Percentiles rank a stretch among this genome's conserved stretches.
phyloP scores from a whole-genome alignment of 2,888 invertebrate genomes.

The Drosophila affinis region DNA sequence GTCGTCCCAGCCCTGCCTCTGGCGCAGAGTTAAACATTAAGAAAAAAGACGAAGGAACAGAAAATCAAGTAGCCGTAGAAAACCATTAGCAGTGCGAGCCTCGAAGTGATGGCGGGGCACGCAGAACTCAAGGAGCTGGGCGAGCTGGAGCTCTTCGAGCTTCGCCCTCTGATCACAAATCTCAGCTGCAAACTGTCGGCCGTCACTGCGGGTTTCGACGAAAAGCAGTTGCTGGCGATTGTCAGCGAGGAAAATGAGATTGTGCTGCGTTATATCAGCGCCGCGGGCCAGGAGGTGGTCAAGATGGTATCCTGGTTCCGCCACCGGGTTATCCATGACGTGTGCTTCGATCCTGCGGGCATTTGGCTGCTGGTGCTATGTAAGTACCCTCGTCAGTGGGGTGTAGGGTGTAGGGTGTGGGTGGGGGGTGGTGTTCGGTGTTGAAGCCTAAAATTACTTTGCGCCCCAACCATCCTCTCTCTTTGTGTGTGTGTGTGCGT shows the following conservation, averaged over 20 bases:
- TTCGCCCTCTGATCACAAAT: slow-evolving; percentile 82
- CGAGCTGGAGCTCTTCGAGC: slow-evolving; percentile 73
- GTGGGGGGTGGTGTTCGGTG: slow-evolving; percentile 19
- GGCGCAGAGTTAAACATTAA: neutral
- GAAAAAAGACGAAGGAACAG: neutral
- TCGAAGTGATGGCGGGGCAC: slow-evolving; percentile 60
- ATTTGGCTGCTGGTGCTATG: slow-evolving; percentile 84
- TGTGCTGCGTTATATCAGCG: slow-evolving; percentile 81
- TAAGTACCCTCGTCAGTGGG: slow-evolving; percentile 67
- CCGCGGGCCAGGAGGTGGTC: slow-evolving; percentile 79
- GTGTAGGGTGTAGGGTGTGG: slow-evolving; percentile 8
- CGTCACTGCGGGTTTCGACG: slow-evolving; percentile 80
- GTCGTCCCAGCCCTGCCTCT: neutral
- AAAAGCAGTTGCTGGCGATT: slow-evolving; percentile 82
- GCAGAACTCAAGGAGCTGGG: slow-evolving; percentile 75
- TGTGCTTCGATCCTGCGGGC: slow-evolving; percentile 93
- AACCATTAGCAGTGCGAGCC: slow-evolving; percentile 33
- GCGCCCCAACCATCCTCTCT: slow-evolving; percentile 11
- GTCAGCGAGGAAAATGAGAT: slow-evolving; percentile 83
- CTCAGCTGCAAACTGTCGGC: slow-evolving; percentile 83
- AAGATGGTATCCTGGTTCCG: slow-evolving; percentile 83
- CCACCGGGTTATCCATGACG: slow-evolving; percentile 85
- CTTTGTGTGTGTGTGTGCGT: slow-evolving; percentile 32
- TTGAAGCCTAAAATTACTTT: slow-evolving; percentile 62
- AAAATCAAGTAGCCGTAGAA: neutral